Percentiles rank a stretch among this genome's conserved stretches.
phyloP scores from a whole-genome alignment of 2,888 invertebrate species.

The Ametastegia equiseti region DNA sequence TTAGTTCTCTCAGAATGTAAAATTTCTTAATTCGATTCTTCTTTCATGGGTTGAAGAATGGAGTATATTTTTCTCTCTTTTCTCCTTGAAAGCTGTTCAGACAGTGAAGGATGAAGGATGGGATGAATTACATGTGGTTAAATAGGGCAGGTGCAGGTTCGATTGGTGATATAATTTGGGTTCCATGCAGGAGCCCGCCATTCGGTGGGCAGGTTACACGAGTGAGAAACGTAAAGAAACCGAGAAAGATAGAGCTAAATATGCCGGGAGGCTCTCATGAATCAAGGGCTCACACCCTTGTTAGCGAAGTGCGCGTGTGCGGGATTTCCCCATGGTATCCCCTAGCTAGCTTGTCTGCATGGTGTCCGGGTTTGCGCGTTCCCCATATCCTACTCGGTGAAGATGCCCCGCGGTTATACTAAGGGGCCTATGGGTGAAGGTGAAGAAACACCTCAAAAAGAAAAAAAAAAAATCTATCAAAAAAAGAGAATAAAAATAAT shows the following conservation, averaged over 20 bases:
- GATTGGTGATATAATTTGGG: constrained; percentile 43
- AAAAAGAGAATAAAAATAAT: no score
- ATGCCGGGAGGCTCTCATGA: constrained; percentile 69
- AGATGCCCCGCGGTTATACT: neutral
- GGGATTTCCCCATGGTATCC: constrained; percentile 14
- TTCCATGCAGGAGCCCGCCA: neutral
- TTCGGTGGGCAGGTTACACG: neutral
- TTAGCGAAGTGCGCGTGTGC: constrained; percentile 61
- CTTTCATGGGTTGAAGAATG: neutral
- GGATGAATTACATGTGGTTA: neutral
- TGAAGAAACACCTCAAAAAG: constrained; percentile 50
- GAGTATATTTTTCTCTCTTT: neutral
- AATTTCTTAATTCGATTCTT: neutral
- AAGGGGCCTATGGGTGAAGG: neutral
- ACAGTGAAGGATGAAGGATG: neutral
- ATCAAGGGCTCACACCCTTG: constrained; percentile 70
- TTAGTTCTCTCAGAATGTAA: no score
- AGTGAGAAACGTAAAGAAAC: neutral
- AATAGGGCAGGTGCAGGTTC: constrained; percentile 28
- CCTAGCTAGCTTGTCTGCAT: no score
- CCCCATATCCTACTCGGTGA: neutral
- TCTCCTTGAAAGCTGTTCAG: neutral
- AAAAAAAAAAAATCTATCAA: neutral
- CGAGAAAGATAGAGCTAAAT: constrained; percentile 53
- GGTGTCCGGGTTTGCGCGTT: neutral